Evolutionary conservation across 2,888 invertebrate species (phyloP), one percentile per base, ranked within the genome.

Genomic region (Leptopterna dolabrata): DNA sequence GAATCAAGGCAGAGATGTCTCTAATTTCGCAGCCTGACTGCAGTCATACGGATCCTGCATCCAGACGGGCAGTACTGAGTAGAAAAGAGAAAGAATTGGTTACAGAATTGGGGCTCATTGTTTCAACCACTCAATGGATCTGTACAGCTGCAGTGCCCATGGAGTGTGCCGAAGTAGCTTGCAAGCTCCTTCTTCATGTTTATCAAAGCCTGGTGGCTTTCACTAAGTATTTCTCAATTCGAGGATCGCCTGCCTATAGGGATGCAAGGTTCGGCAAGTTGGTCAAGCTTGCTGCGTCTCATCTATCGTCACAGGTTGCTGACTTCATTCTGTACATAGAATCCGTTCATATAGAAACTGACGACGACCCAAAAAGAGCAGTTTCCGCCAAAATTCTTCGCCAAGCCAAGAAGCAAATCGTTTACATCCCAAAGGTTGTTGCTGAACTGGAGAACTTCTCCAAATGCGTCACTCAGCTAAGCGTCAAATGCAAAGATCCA

Each of bases 361-460:
- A 89, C 13, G 88, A 89, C 63, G 90, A 90, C 82, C 90, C 88
- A 3, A 91, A 91, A 84, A 92, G 91, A 89, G 89, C 90, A 16
- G 91, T 92, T 87, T 89, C 91, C 16, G 90, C 89, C 78, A 89
- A 90, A 19, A 88, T 92, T 84, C 92, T 92, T 80, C 89, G 89
- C 1, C 90, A 90, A 85, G 90, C 90, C 4, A 89, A 89, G 30
- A 90, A 90, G 41, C 90, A 95, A 91, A 94, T 94, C 0, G 93
- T 93, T 90, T 92, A 93, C 27, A 94, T 95, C 90, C 95, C 95
- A 11, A 93, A 94, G 78, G 93, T 95, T 0, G 93, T 95, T 84
- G 93, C 93, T 76, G 95, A 94, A 90, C 93, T 94, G 0, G 95
- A 95, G 91, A 93, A 93, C 90, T 95, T 95, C 91, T 89, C 89